Base-by-base conservation (phyloP, 2,888 invertebrate genomes). In the Drosophila paracracens region DNA sequence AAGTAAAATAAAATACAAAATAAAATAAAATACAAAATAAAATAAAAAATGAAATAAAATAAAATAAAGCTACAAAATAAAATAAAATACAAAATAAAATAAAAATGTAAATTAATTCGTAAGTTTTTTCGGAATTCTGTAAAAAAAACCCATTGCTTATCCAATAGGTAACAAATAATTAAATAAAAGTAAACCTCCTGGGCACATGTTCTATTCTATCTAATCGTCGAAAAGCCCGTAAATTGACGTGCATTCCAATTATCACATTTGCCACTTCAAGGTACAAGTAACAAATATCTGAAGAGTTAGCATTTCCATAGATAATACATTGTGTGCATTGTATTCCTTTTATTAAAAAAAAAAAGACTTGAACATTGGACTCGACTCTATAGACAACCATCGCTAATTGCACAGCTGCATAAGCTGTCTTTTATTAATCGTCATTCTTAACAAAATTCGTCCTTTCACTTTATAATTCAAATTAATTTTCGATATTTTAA, bases 201-300 rank as follows among this genome's bases (percentile, higher is more conserved):
- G 56, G 13, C 81, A 80, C 84, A 74, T 82, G 70, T 63, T 61
- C 53, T 29, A 40, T 58, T 71, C 78, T 82, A 83, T 83, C 88
- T 83, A 78, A 83, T 83, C 83, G 58, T 54, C 50, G 21, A 25
- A 36, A 36, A 56, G 46, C 48, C 63, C 43, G 56, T 60, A 64
- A 60, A 60, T 59, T 82, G 58, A 65, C 87, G 83, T 74, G 80
- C 40, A 62, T 61, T 50, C 57, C 57, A 63, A 70, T 46, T 74
- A 53, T 48, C 60, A 65, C 61, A 58, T 61, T 57, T 4, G 35
- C 70, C 77, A 78, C 77, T 78, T 75, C 25, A 79, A 31, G 40
- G 29, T 50, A 31, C 51, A 64, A 40, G 64, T 21, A 21, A 21
- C 21, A 56, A 36, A 18, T 64, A 67, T 64, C 66, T 78, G 61